phyloP scores from a whole-genome alignment of 2,113 vertebrate species.

The Perca flavescens region DNA sequence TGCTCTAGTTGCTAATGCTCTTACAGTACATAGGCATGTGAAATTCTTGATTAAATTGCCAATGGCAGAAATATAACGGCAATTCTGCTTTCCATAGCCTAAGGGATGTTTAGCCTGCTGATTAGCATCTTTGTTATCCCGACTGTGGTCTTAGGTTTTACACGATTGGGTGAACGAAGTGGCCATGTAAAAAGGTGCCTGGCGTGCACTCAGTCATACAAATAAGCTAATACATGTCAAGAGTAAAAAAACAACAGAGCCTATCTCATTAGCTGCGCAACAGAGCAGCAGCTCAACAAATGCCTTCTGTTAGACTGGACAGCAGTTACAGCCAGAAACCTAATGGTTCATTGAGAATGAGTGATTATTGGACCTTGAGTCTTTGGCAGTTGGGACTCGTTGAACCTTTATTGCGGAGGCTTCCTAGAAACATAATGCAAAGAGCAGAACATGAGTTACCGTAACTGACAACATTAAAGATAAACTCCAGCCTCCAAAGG shows the following conservation, averaged over 20 bases:
- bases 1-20: neutral
- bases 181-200: conserved; percentile 58
- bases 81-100: neutral
- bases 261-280: conserved; percentile 77
- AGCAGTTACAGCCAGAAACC: conserved; percentile 68
- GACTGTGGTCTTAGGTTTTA: conserved; percentile 19
- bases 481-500: neutral
- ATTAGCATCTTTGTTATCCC: conserved; percentile 31
- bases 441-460: conserved; percentile 10
- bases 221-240: conserved; percentile 73
- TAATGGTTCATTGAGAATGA: conserved; percentile 80
- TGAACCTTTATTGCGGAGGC: conserved; percentile 62
- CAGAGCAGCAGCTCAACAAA: conserved; percentile 78
- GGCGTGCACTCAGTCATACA: conserved; percentile 65
- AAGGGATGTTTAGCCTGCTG: neutral
- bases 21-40: neutral
- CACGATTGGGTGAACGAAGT: conserved; percentile 31
- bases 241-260: conserved; percentile 69
- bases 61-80: neutral
- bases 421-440: conserved; percentile 30
- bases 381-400: conserved; percentile 64
- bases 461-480: conserved; percentile 11
- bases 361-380: conserved; percentile 68
- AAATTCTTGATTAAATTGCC: neutral
- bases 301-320: conserved; percentile 66